Conservation (phyloP, 2,888 invertebrate species). For the Cerastis rubricosa region DNA sequence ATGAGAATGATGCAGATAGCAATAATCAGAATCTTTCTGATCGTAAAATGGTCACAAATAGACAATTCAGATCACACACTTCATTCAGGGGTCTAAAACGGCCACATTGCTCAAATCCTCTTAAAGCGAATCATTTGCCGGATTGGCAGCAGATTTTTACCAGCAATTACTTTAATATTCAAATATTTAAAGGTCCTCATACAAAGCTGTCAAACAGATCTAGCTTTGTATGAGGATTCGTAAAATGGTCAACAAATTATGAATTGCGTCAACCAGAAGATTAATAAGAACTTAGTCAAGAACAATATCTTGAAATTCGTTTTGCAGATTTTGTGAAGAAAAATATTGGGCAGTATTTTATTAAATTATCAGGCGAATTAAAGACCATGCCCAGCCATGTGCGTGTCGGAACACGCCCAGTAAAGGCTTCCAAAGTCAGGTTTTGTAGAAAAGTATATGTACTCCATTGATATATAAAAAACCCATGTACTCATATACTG, state of each 20-base stretch:
- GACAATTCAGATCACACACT: neutral
- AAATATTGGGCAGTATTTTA: neutral
- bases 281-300: neutral
- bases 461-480: too few species aligned
- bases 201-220: too few species aligned
- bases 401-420: too few species aligned
- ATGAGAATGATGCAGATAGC: constrained; percentile 88
- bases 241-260: neutral
- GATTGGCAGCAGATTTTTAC: neutral
- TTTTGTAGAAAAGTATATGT: too few species aligned
- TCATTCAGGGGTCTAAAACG: neutral
- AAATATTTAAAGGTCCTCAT: too few species aligned
- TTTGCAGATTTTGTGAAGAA: neutral
- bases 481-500: too few species aligned
- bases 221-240: neutral
- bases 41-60: constrained; percentile 8
- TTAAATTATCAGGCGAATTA: too few species aligned
- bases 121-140: neutral
- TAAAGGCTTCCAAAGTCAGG: too few species aligned
- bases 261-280: neutral
- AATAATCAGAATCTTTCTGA: constrained; percentile 40
- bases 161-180: neutral
- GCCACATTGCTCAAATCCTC: neutral
- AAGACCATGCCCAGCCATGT: too few species aligned
- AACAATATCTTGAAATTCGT: neutral